phyloP scores from a whole-genome alignment of 2,797 vertebrate genomes.

The Botia kubotai region DNA sequence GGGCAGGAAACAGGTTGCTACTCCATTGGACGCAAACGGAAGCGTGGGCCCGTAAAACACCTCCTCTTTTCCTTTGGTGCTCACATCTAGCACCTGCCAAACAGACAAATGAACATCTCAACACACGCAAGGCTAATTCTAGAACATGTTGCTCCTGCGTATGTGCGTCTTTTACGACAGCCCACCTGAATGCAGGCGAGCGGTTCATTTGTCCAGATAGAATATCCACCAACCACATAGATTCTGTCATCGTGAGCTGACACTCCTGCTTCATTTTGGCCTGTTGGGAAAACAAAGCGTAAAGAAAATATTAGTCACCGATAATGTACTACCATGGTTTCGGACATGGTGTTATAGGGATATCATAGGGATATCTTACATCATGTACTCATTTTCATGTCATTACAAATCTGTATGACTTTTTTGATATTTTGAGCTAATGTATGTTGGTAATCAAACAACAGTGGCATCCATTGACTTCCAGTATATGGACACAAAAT shows the following conservation, averaged over 20 bases:
- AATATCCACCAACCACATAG: constrained; percentile 98
- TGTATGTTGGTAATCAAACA: too few relatives aligned
- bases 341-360: neutral
- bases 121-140: neutral
- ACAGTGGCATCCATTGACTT: too few relatives aligned
- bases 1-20: constrained; percentile 93
- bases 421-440: too few relatives aligned
- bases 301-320: constrained; percentile 44
- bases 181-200: constrained; percentile 98
- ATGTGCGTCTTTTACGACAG: neutral
- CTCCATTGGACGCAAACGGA: constrained; percentile 95
- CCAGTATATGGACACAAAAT: too few relatives aligned
- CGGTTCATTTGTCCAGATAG: constrained; percentile 98
- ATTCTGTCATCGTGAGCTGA: constrained; percentile 94
- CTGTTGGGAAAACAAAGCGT: constrained; percentile 71
- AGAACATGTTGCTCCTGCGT: neutral
- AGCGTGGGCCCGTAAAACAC: constrained; percentile 96
- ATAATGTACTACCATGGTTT: neutral
- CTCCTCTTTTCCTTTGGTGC: constrained; percentile 93
- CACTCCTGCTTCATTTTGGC: constrained; percentile 96
- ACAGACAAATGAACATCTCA: constrained; percentile 60
- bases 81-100: constrained; percentile 91
- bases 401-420: too few relatives aligned
- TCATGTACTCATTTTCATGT: too few relatives aligned
- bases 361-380: too few relatives aligned